phyloP scores from a whole-genome alignment of 2,113 vertebrate genomes.

The Balaenoptera acutorostrata region DNA sequence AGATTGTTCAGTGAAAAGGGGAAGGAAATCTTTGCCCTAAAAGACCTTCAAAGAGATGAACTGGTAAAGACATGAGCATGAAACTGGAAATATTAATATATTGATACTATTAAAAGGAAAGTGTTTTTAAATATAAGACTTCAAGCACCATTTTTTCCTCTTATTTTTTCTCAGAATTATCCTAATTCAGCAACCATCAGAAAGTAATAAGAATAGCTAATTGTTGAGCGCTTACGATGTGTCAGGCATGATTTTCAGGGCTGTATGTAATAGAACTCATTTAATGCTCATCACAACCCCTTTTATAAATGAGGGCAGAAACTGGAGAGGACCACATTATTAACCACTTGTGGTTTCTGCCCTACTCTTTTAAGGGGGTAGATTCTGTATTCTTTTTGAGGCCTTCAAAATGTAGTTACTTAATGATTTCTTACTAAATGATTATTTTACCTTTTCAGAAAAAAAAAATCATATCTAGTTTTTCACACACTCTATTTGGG shows the following conservation, averaged over 20 bases:
- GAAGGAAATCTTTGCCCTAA: conserved; percentile 67
- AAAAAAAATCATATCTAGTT: neutral
- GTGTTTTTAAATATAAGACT: neutral
- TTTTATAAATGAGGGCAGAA: neutral
- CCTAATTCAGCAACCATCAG: neutral
- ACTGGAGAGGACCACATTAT: neutral
- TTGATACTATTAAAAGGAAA: neutral
- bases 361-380: neutral
- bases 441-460: neutral
- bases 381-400: neutral
- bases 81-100: neutral
- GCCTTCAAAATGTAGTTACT: neutral
- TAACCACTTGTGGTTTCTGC: neutral
- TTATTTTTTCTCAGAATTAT: neutral
- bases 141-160: neutral
- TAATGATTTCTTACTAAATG: neutral
- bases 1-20: conserved; percentile 73
- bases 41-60: conserved; percentile 72
- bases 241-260: neutral
- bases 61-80: conserved; percentile 64
- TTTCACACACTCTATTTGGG: neutral
- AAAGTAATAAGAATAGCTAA: neutral
- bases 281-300: neutral
- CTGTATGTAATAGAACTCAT: neutral
- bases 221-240: neutral